Percentiles rank a stretch among this genome's conserved stretches.
Conservation (phyloP, 2,888 invertebrate species). For the Drosophila subsilvestris region DNA sequence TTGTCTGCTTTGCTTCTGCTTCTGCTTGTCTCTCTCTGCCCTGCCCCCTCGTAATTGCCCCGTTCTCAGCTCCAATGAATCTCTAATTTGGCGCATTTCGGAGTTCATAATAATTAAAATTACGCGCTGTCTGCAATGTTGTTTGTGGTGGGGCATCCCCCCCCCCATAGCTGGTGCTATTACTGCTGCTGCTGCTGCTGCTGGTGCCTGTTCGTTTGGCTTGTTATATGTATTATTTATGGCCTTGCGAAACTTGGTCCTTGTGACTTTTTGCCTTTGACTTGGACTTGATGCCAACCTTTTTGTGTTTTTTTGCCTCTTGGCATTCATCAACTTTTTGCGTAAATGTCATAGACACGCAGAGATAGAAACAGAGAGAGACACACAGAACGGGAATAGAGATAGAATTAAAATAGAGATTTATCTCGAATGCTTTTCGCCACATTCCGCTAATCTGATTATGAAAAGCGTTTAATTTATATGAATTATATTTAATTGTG, state of each 20-base stretch:
- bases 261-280: slow-evolving; percentile 62
- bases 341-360: slow-evolving; percentile 33
- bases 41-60: slow-evolving; percentile 43
- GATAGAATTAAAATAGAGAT: slow-evolving; percentile 14
- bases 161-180: slow-evolving; percentile 32
- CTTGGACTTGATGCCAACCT: slow-evolving; percentile 68
- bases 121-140: slow-evolving; percentile 58
- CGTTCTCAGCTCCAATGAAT: slow-evolving; percentile 50
- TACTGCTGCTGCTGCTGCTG: background rate
- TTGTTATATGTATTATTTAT: slow-evolving; percentile 70
- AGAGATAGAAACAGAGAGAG: background rate
- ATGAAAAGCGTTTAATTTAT: slow-evolving; percentile 36
- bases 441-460: slow-evolving; percentile 30
- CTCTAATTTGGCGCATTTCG: slow-evolving; percentile 70
- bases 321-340: slow-evolving; percentile 72
- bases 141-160: slow-evolving; percentile 12
- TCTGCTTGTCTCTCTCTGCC: background rate
- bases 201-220: slow-evolving; percentile 1
- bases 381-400: background rate
- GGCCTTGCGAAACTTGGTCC: slow-evolving; percentile 47
- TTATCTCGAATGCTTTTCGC: slow-evolving; percentile 32
- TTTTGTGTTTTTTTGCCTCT: slow-evolving; percentile 42
- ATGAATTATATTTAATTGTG: slow-evolving; percentile 20
- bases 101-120: slow-evolving; percentile 74
- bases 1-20: slow-evolving; percentile 42